These are phyloP conservation scores for Trachelus iudaicus DNA, from an alignment of 2,888 invertebrate genomes.

Conservation along the genomic window DNA sequence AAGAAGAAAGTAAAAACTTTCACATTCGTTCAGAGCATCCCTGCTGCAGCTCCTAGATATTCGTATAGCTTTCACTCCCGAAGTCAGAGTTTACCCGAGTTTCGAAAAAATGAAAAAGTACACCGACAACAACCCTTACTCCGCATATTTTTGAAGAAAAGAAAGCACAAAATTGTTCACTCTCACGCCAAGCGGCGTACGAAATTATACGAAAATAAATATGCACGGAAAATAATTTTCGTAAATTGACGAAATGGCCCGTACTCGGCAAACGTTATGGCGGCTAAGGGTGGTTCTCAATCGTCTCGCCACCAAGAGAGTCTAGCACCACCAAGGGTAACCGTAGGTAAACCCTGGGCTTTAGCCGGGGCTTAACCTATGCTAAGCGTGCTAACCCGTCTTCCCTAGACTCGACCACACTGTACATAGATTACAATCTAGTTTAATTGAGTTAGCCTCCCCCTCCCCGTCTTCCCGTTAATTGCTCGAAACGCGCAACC, in stretches of 20 bases:
- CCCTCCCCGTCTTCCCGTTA: slow-evolving; percentile 28
- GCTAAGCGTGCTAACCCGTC: slow-evolving; percentile 57
- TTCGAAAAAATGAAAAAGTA: background rate
- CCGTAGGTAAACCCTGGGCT: slow-evolving; percentile 58
- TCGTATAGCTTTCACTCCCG: background rate
- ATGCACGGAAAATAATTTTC: no score
- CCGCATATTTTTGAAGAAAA: background rate
- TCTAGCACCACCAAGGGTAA: slow-evolving; percentile 41
- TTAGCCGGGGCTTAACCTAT: slow-evolving; percentile 59
- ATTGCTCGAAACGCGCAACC: slow-evolving; percentile 39
- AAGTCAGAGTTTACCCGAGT: background rate
- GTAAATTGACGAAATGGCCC: background rate
- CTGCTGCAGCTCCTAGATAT: background rate
- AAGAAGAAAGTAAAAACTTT: background rate
- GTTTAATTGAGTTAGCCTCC: slow-evolving; percentile 54
- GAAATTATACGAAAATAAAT: no score
- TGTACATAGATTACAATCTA: slow-evolving; percentile 57
- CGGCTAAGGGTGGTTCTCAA: background rate
- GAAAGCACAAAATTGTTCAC: no score
- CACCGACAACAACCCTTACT: background rate
- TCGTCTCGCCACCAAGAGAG: background rate
- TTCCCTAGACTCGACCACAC: slow-evolving; percentile 45
- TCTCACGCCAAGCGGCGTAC: no score
- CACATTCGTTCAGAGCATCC: background rate
- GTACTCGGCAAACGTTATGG: background rate